Base-by-base conservation (phyloP, 2,888 invertebrate species). In the Heliconius sara region DNA sequence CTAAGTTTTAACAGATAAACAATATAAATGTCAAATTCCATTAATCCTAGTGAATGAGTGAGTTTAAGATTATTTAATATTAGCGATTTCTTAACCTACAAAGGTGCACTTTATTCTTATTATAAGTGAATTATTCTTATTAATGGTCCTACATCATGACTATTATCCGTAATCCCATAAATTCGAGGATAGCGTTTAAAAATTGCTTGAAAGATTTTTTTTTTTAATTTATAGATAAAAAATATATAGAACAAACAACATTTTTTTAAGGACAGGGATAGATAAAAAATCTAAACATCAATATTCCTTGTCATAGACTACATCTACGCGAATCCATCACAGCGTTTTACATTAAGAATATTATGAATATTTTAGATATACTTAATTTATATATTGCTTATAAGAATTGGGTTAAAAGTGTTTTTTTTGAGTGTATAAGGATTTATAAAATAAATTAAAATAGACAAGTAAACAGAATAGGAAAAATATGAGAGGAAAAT, bases 91-190 rank as follows among this genome's bases (percentile, higher is more conserved):
- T 85, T 84, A 85, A 75, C 73, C 86, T 86, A 87, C 66, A 85
- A 86, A 86, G 87, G 89, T 89, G 89, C 88, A 87, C 86, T 88
- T 88, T 85, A 72, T 85, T 79, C 84, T 84, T 85, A 83, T 78
- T 82, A 79, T 86, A 86, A 79, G 86, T 88, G 86, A 85, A 80
- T 81, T 85, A 83, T 79, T 82, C 83, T 83, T 79, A 80, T 81
- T 77, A 84, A 88, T 88, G 88, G 88, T 88, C 86, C 87, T 87
- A 87, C 84, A 80, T 82, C 76, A 84, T 83, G 81, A 85, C 82
- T 83, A 81, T 81, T 82, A 79, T 60, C 79, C 73, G 79, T 80
- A 74, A 81, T 68, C 70, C 79, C 82, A 79, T 83, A 85, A 85
- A 84, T 84, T 84, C 84, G 83, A 83, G 80, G 67, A 78, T 66